phyloP scores from a whole-genome alignment of 2,113 vertebrate species.

The Phoxinus phoxinus region DNA sequence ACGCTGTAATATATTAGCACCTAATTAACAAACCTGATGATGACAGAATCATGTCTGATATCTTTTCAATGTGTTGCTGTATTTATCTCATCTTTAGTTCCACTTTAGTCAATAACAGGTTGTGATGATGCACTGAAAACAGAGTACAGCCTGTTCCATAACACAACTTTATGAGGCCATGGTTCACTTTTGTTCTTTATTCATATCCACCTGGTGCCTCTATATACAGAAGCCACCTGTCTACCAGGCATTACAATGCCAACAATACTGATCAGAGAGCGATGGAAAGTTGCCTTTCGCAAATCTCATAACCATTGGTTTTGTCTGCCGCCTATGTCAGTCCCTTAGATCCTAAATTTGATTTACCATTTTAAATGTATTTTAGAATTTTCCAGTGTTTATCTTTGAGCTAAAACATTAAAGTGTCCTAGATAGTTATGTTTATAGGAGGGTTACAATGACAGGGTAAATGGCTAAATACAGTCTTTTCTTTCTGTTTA shows the following conservation, averaged over 20 bases:
- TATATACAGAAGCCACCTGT: slow-evolving; percentile 51
- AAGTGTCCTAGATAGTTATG: slow-evolving; percentile 34
- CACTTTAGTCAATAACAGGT: slow-evolving; percentile 22
- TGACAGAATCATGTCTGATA: background rate
- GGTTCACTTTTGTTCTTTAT: slow-evolving; percentile 54
- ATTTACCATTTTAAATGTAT: slow-evolving; percentile 35
- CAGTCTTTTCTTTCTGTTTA: background rate
- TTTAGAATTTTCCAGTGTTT: slow-evolving; percentile 33
- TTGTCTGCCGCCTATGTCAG: slow-evolving; percentile 45
- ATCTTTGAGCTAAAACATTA: slow-evolving; percentile 10
- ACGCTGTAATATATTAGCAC: background rate
- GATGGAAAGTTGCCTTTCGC: slow-evolving; percentile 26
- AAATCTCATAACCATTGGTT: slow-evolving; percentile 30
- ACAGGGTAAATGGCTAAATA: slow-evolving; percentile 28
- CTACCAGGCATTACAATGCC: slow-evolving; percentile 20
- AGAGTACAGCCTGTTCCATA: slow-evolving; percentile 49
- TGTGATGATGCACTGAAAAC: slow-evolving; percentile 34
- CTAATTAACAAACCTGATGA: background rate
- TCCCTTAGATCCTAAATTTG: slow-evolving; percentile 35
- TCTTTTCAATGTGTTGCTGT: background rate
- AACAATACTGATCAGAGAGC: slow-evolving; percentile 21
- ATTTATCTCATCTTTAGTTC: background rate
- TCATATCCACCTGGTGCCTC: slow-evolving; percentile 65
- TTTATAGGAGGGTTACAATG: slow-evolving; percentile 50
- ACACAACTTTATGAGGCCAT: slow-evolving; percentile 51